Evolutionary conservation across 2,113 vertebrate genomes (phyloP).

Genomic region (Actenoides hombroni): DNA sequence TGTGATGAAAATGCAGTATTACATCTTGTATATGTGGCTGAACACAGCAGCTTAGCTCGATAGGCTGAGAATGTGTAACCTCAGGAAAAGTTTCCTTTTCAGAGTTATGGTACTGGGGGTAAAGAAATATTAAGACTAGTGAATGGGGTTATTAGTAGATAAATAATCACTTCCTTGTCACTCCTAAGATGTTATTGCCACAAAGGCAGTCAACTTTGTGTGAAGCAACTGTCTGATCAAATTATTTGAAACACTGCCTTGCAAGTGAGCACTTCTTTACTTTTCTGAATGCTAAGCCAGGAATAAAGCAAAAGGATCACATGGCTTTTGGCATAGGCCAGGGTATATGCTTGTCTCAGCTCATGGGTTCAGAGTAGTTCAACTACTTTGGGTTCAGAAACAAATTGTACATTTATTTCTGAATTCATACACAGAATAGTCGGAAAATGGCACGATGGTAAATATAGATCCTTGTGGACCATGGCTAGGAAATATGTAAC

Average conservation of each 20-base stretch:
- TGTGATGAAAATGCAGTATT: background rate
- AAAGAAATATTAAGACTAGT: background rate
- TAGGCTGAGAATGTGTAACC: background rate
- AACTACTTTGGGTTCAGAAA: background rate
- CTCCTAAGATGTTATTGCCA: background rate
- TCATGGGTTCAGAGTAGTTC: too few relatives aligned
- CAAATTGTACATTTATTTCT: background rate
- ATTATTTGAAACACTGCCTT: background rate
- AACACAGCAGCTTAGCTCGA: background rate
- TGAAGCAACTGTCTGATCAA: background rate
- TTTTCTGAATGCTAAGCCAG: background rate
- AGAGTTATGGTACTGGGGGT: background rate
- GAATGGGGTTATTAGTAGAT: background rate
- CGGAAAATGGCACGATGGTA: background rate
- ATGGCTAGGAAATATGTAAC: background rate
- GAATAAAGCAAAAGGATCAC: background rate
- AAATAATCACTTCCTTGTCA: background rate
- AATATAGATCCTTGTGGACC: background rate
- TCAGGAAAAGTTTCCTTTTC: background rate
- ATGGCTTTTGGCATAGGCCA: background rate
- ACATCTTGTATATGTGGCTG: background rate
- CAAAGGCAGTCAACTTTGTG: background rate
- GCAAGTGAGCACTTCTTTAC: background rate
- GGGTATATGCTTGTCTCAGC: background rate
- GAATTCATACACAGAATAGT: background rate